A percentile compares a stretch with the other conserved stretches of the same genome.
phyloP scores from a whole-genome alignment of 92 coral and sea anemone species.

The Galaxea fascicularis region DNA sequence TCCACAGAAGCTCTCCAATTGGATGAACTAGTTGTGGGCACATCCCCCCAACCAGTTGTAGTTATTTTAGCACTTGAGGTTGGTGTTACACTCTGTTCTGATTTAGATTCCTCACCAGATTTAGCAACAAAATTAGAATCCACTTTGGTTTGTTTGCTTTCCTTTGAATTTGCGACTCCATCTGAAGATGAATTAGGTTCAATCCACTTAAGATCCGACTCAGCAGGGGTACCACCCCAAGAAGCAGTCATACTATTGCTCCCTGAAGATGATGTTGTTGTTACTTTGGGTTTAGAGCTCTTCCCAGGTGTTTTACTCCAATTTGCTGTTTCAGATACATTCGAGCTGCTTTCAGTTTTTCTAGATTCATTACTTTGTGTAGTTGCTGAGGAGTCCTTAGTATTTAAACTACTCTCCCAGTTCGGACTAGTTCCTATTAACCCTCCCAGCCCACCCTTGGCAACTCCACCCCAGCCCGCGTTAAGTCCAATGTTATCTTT shows the following conservation, averaged over 20 bases:
- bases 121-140: constrained; percentile 32
- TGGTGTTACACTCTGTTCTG: constrained; percentile 13
- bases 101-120: constrained; percentile 21
- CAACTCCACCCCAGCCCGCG: constrained; percentile 85
- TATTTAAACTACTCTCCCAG: constrained; percentile 52
- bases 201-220: constrained; percentile 84
- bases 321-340: constrained; percentile 54
- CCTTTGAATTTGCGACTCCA: constrained; percentile 31
- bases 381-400: constrained; percentile 52
- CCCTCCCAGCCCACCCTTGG: constrained; percentile 89
- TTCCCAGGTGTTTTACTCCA: constrained; percentile 99
- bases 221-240: constrained; percentile 96
- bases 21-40: constrained; percentile 46
- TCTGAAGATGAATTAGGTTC: constrained; percentile 57
- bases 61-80: constrained; percentile 31
- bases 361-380: constrained; percentile 13
- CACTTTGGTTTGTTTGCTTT: constrained; percentile 26
- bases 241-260: constrained; percentile 47
- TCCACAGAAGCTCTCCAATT: constrained; percentile 74
- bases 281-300: constrained; percentile 74
- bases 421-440: constrained; percentile 74
- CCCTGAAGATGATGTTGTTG: constrained; percentile 38
- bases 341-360: constrained; percentile 43
- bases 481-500: constrained; percentile 65
- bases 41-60: constrained; percentile 94